Base-by-base conservation (phyloP, 2,113 vertebrate species). In the Casuarius casuarius region DNA sequence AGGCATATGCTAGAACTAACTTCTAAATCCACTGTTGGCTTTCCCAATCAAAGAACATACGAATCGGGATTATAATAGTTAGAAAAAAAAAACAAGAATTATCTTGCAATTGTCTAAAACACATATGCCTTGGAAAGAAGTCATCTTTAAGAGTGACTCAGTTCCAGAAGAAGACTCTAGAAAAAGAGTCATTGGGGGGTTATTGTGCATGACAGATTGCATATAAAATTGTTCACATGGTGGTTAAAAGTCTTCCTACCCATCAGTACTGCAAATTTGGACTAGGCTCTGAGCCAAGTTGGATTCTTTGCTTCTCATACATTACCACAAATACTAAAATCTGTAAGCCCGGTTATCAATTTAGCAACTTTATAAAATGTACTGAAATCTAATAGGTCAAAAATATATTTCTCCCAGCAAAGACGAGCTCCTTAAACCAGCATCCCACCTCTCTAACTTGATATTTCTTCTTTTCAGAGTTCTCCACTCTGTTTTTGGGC, bases 31-130 rank as follows among this genome's bases (percentile, higher is more conserved):
- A 9, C 3, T 63, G 65, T 10, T 84, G 23, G 42, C 15, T 87
- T 59, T 70, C 51, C 33, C 49, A 62, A 6, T 22, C 65, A 40
- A 87, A 78, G 12, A 48, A 12, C 11, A 48, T 3, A 15, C 59
- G 31, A 29, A 74, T 59, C 33, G 19, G 33, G 28, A 73, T 90
- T 87, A n/a, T 33, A 72, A 77, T 20, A 5, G 77, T 21, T 78
- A 58, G 5, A 70, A 0, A 1, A 66, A 0, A 1, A 66, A 93
- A 52, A 56, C 26, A 81, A 4, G 0, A 28, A 46, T 84, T 72
- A 84, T 35, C 10, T n/a, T 9, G 3, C 21, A 54, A 3, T 42
- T 44, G 38, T 89, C 66, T 61, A 68, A 74, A 54, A 83, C 26
- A 65, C 4, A 73, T 3, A 33, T 20, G 44, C 22, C 12, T 73